Evolutionary conservation across 2,888 invertebrate species (phyloP), one percentile per base, ranked within the genome.

Genomic region (Phania funesta): DNA sequence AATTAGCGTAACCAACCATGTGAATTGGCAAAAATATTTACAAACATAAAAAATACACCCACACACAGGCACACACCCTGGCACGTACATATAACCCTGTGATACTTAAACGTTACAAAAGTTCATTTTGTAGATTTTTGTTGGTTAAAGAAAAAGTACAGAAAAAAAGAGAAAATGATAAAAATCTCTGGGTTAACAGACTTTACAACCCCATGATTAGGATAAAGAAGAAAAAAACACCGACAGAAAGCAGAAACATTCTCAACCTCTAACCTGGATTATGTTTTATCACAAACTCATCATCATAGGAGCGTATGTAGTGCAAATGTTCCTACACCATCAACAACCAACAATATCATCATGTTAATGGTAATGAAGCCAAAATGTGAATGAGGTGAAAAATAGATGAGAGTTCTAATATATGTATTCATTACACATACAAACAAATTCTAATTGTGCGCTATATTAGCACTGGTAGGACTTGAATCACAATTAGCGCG

Each of bases 361-460:
- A 78, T 75, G 68, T 78, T 78, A 82, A 82, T 81, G 78, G 62
- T 82, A 82, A 82, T 82, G 78, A 82, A 82, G 82, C 70, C 78
- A 78, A 78, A 78, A 48, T 75, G 74, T 78, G 71, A 82, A 83
- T 76, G 79, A 79, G 75, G 71, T 77, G 82, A 74, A 82, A 68
- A 74, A 60, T 56, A 48, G 70, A 54, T 35, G 35, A 35, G 26
- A 41, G 18, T 52, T 64, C 32, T 38, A 52, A 44, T 46, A 32
- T 54, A 20, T 44, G 16, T 7, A 68, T 35, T 13, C 20, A 20
- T 20, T 9, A 13, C 24, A 41, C 7, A 50, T 18, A 35, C 7
- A 13, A 5, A 46, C 16, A 41, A 9, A 7, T 7, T 11, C 11
- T n/a, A n/a, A n/a, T n/a, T n/a, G n/a, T n/a, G n/a, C n/a, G n/a